Evolutionary conservation across 2,797 vertebrate genomes (phyloP), one percentile per base, ranked within the genome.

Genomic region (Limnodromus scolopaceus): DNA sequence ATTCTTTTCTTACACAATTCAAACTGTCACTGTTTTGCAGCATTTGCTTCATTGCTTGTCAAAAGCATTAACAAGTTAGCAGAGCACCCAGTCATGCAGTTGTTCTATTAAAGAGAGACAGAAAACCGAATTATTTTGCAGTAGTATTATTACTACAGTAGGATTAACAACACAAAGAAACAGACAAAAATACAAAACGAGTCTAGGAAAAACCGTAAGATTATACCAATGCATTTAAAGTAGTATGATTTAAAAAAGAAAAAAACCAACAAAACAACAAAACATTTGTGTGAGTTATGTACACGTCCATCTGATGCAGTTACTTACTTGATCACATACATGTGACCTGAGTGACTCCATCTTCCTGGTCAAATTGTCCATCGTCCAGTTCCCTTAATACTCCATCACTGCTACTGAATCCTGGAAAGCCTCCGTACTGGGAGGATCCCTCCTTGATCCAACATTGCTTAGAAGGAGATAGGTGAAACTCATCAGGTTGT

Each of bases 341-440:
- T 1, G 99, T 99, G 97, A 99, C 99, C 97, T 99, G 99, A 17
- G 99, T 98, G 36, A 98, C 99, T 38, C 99, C 99, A 38, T 99
- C 99, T 32, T 99, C 99, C 92, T 99, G 99, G 83, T 99, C 99
- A 43, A 99, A 98, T 66, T 98, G 99, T 19, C 98, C 98, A 11
- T 99, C 99, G 49, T 99, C 99, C 85, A 99, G 95, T 91, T 99
- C 99, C 63, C 98, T 98, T 57, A 99, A 95, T 84, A 98, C 97
- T 51, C 98, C 98, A 94, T 98, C 99, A 6, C 98, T 98, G 46
- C 98, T 98, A 32, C 98, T 98, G 63, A 99, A 98, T 34, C 99
- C 98, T 0, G 99, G 97, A 94, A 99, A 99, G 60, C 98, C 98
- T 28, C 98, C 98, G 41, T 88, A 85, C 14, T 83, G 97, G 11